Conservation (phyloP, 2,888 invertebrate species). For the Dolichomitus sp. region DNA sequence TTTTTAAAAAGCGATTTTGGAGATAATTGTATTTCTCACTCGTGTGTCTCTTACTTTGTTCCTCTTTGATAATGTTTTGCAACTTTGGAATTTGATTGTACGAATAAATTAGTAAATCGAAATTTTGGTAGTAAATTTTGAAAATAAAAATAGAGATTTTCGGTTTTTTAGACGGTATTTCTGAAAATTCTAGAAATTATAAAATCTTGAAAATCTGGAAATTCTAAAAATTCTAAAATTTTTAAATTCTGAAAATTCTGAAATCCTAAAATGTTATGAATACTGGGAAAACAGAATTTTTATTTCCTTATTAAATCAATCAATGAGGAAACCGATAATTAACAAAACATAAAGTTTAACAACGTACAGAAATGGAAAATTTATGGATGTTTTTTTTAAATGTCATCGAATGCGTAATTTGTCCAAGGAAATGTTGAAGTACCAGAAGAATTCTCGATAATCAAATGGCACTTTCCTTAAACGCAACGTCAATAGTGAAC, state of each 20-base stretch:
- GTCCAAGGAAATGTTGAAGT: no score
- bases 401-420: neutral
- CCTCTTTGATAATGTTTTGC: no score
- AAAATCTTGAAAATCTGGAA: no score
- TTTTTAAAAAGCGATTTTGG: neutral
- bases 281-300: no score
- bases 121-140: no score
- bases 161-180: neutral
- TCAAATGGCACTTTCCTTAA: slow-evolving; percentile 22
- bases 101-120: no score
- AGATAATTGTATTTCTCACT: no score
- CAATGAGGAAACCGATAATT: neutral
- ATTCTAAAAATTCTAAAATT: neutral
- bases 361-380: neutral
- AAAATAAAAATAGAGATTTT: no score
- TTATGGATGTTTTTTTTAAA: neutral
- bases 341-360: neutral
- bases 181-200: no score
- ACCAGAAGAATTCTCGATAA: neutral
- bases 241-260: neutral
- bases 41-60: no score
- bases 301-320: neutral
- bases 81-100: no score
- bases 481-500: neutral
- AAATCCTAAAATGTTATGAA: neutral